Evolutionary conservation across 1,140 invertebrate genomes (phyloP), one percentile per base, ranked within the genome.

Genomic region (Drosophila serrata): DNA sequence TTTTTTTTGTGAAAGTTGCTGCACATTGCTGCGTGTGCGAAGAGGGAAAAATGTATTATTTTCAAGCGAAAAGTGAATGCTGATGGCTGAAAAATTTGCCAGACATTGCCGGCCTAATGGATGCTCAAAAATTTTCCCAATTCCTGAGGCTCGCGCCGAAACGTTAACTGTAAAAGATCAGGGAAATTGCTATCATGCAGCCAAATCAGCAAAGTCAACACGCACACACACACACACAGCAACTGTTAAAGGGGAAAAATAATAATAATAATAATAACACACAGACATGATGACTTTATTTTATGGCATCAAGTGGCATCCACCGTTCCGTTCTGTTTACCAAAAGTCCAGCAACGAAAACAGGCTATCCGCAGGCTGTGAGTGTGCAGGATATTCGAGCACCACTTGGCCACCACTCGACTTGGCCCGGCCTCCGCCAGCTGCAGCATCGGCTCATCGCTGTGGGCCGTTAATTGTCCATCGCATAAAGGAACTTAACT

Each of bases 151-250:
- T 4, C 33, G 29, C 43, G 35, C 48, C 57, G 43, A 68, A 67
- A 67, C 63, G 46, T 56, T 84, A 90, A 88, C 84, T 80, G 84
- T 88, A 84, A 88, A 88, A 69, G 61, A 69, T 69, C 81, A 85
- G 69, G 56, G 79, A 85, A 64, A 51, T 75, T 82, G 24, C 24
- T 24, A 75, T 73, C 82, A 75, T 68, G 69, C 79, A 58, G 79
- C 59, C 63, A 87, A 87, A 88, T 90, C 84, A 90, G 64, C 74
- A 84, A 90, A 88, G 46, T 84, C 85, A 88, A 88, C 82, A 87
- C 62, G 62, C 61, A 55, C 43, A 82, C 48, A 43, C 29, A 11
- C 64, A 58, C 43, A 82, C 45, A 43, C 24, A 11, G 22, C 37
- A n/a, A 24, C 15, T 35, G 17, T 33, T 17, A 35, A 33, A 27